These are phyloP conservation scores for Siniperca scherzeri DNA, from an alignment of 2,797 vertebrate genomes.

Conservation along the genomic window DNA sequence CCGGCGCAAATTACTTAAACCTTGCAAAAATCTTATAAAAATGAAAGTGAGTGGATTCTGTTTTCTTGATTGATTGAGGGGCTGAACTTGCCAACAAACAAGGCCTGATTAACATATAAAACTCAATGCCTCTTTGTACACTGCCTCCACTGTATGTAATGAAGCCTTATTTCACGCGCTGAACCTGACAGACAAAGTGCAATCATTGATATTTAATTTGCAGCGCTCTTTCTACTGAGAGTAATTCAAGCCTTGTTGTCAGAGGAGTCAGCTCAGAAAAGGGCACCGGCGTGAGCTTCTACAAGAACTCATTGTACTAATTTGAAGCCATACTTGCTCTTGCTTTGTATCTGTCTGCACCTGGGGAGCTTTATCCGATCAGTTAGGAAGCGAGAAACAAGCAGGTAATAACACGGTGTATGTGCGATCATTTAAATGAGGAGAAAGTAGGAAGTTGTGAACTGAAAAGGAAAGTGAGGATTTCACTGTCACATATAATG, in stretches of 20 bases:
- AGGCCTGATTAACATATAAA: slow-evolving; percentile 56
- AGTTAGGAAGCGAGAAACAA: slow-evolving; percentile 27
- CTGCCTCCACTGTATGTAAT: slow-evolving; percentile 33
- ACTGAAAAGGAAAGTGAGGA: slow-evolving; percentile 32
- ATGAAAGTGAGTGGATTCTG: slow-evolving; percentile 5
- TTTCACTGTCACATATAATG: slow-evolving; percentile 70
- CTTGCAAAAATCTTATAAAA: background rate
- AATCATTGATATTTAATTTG: slow-evolving; percentile 65
- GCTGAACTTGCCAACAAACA: slow-evolving; percentile 35
- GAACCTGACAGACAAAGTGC: slow-evolving; percentile 51
- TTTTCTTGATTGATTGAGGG: slow-evolving; percentile 16
- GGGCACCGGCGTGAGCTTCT: slow-evolving; percentile 30
- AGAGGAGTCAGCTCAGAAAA: slow-evolving; percentile 52
- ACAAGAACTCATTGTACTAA: slow-evolving; percentile 21
- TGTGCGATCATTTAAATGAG: slow-evolving; percentile 59
- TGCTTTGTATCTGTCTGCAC: slow-evolving; percentile 27
- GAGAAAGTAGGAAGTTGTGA: slow-evolving; percentile 36
- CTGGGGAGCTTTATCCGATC: slow-evolving; percentile 27
- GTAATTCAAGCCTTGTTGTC: slow-evolving; percentile 37
- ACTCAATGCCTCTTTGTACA: slow-evolving; percentile 25
- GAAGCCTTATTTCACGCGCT: slow-evolving; percentile 43
- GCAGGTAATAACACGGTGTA: slow-evolving; percentile 18
- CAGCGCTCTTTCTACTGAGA: slow-evolving; percentile 28
- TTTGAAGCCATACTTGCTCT: slow-evolving; percentile 30
- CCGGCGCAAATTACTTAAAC: background rate